Evolutionary conservation across 2,888 invertebrate species (phyloP), one percentile per base, ranked within the genome.

Genomic region (Oligia strigilis): DNA sequence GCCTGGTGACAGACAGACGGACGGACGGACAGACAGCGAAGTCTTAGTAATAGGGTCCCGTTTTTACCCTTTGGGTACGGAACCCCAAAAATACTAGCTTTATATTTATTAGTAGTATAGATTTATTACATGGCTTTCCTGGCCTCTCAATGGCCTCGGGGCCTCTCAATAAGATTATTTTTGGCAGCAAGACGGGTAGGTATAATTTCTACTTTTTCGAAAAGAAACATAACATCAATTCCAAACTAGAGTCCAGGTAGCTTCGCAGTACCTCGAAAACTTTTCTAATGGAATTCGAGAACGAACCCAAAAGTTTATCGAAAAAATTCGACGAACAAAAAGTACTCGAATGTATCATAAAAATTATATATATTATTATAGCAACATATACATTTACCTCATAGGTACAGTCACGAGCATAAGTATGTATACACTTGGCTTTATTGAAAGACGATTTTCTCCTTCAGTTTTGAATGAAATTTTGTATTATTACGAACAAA

Each of bases 201-300:
- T 70, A 69, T 76, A 65, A 77, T 77, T 76, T 77, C 29, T 76
- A 72, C 75, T 77, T 87, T 82, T 55, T 55, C 58, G 58, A 58
- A n/a, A 60, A 62, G 90, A 84, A 85, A 85, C 71, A 78, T 87
- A 81, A 87, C 85, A 87, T 89, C 55, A 84, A 88, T 88, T 77
- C 62, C 69, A 23, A 86, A 86, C 81, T 80, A 73, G 5, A 77
- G 36, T 40, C 23, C 82, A 78, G 84, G 84, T 80, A 88, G 83
- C 72, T 71, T 67, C 72, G 58, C 73, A 69, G 70, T 80, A 75
- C 75, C 73, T 86, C 69, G 19, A 29, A 77, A 91, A 88, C 85
- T 89, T 89, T 84, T 69, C 79, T 90, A 91, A 91, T 91, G 89
- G 90, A 89, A 88, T 91, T 79, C 75, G 65, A 69, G 79, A 90